Percentiles rank a stretch among this genome's conserved stretches.
These are phyloP conservation scores for Chymomyza caudatula DNA, from an alignment of 2,888 invertebrate genomes.

Conservation along the genomic window DNA sequence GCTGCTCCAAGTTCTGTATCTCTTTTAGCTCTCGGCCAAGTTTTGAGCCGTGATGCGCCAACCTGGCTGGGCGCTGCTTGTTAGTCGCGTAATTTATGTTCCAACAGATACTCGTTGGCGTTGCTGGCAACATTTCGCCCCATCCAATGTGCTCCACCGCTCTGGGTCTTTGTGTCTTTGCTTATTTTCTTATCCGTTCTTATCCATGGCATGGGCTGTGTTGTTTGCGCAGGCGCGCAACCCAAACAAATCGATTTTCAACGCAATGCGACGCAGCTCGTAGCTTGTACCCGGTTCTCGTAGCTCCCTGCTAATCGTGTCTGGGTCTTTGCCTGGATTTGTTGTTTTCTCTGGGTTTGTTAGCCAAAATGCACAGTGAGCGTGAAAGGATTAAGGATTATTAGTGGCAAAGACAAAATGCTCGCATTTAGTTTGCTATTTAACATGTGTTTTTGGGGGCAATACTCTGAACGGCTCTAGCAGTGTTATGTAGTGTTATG, in stretches of 20 bases:
- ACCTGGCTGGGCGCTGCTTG: slow-evolving; percentile 70
- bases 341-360: slow-evolving; percentile 29
- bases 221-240: slow-evolving; percentile 77
- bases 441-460: neutral
- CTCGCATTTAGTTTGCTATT: neutral
- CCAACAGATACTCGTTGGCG: slow-evolving; percentile 75
- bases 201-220: slow-evolving; percentile 67
- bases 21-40: slow-evolving; percentile 59
- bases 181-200: slow-evolving; percentile 72
- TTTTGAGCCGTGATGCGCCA: slow-evolving; percentile 28
- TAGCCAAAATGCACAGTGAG: slow-evolving; percentile 69
- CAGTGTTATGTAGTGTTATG: neutral
- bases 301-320: too few species aligned
- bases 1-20: slow-evolving; percentile 38
- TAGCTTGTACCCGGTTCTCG: slow-evolving; percentile 10
- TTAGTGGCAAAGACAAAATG: slow-evolving; percentile 53
- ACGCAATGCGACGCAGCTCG: slow-evolving; percentile 69
- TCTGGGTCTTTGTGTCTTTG: slow-evolving; percentile 52
- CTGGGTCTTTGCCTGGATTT: neutral
- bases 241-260: slow-evolving; percentile 77
- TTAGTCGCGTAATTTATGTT: slow-evolving; percentile 77
- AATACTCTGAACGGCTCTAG: neutral
- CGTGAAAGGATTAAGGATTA: slow-evolving; percentile 76
- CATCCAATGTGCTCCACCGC: neutral
- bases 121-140: slow-evolving; percentile 46